Evolutionary conservation across 2,113 vertebrate species (phyloP).

Genomic region (Crocuta crocuta): DNA sequence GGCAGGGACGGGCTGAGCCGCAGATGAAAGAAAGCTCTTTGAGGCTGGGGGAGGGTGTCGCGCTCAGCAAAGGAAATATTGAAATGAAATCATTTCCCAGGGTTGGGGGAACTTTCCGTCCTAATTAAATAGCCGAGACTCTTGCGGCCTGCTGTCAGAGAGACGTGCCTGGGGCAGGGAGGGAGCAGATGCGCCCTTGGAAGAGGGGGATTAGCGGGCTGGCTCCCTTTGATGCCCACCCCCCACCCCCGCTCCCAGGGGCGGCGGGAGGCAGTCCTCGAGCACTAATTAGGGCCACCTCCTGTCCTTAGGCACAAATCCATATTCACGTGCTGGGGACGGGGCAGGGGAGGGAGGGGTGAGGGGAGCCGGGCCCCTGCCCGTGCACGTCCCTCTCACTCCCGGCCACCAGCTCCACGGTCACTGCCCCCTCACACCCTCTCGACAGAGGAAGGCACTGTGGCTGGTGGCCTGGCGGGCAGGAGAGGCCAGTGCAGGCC

Average conservation of each 20-base stretch:
- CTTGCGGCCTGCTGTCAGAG: conserved; percentile 82
- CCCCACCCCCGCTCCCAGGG: background rate
- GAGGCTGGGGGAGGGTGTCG: background rate
- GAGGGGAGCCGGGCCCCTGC: background rate
- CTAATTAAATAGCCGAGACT: conserved; percentile 85
- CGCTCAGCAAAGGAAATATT: conserved; percentile 62
- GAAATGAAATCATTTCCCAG: conserved; percentile 84
- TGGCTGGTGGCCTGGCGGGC: background rate
- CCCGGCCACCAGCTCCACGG: background rate
- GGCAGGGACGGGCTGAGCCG: background rate
- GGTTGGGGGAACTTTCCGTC: conserved; percentile 81
- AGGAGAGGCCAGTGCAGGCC: background rate
- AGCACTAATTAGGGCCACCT: conserved; percentile 53
- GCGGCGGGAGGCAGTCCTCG: background rate
- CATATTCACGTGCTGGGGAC: conserved; percentile 45
- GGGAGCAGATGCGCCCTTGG: conserved; percentile 55
- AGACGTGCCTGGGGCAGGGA: conserved; percentile 17
- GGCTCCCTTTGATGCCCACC: conserved; percentile 44
- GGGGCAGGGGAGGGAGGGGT: no score
- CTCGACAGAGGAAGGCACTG: background rate
- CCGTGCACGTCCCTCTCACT: accelerated
- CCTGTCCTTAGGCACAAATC: conserved; percentile 66
- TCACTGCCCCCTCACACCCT: no score
- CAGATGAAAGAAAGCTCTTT: conserved; percentile 47
- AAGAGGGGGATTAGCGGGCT: background rate